A percentile compares a stretch with the other conserved stretches of the same genome.
These are phyloP conservation scores for Halcyon senegalensis DNA, from an alignment of 2,113 vertebrate genomes.

Conservation along the genomic window DNA sequence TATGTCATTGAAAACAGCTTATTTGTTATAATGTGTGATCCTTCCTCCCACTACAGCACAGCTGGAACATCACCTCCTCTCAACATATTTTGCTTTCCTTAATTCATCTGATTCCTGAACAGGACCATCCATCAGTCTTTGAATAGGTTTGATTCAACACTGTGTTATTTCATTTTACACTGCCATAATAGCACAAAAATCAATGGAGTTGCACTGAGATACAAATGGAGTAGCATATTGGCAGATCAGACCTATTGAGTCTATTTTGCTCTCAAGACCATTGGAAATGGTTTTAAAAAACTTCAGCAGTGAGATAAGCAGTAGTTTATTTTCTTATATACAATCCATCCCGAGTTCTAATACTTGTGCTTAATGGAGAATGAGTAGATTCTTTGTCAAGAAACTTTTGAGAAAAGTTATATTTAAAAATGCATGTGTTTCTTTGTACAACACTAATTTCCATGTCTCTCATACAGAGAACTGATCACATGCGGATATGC, in stretches of 20 bases:
- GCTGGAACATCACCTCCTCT: slow-evolving; percentile 33
- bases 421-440: neutral
- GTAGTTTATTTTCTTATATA: neutral
- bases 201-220: slow-evolving; percentile 18
- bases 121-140: slow-evolving; percentile 13
- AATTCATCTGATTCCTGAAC: slow-evolving; percentile 36
- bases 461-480: neutral
- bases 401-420: neutral
- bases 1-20: slow-evolving; percentile 17
- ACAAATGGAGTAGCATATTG: neutral
- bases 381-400: neutral
- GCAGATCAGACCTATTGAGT: neutral
- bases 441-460: neutral
- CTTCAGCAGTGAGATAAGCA: neutral
- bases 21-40: neutral
- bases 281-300: neutral
- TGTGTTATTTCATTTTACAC: slow-evolving; percentile 23
- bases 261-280: neutral
- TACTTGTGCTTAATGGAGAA: neutral
- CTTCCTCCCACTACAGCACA: slow-evolving; percentile 27
- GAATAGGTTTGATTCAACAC: neutral
- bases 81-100: slow-evolving; percentile 37
- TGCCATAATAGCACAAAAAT: slow-evolving; percentile 26
- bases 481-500: neutral
- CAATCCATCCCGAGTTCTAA: neutral